phyloP scores from a whole-genome alignment of 2,113 vertebrate species.

The Anhinga rufa region DNA sequence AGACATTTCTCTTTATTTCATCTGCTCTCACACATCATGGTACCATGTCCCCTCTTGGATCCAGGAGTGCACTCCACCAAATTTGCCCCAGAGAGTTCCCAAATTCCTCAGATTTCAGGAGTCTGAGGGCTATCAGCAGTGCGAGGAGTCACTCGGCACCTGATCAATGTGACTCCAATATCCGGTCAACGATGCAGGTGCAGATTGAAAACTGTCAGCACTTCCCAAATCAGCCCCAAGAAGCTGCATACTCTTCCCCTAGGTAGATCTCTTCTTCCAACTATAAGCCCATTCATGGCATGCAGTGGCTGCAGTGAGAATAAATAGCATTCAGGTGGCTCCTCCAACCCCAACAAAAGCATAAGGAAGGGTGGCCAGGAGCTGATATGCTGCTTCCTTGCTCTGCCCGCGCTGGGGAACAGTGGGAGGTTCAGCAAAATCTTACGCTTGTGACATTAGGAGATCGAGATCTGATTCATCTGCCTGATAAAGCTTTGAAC shows the following conservation, averaged over 20 bases:
- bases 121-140: neutral
- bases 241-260: neutral
- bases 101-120: neutral
- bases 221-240: neutral
- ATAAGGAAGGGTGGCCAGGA: neutral
- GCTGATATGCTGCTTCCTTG: neutral
- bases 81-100: neutral
- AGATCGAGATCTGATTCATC: neutral
- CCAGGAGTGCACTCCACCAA: neutral
- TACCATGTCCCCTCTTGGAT: neutral
- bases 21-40: neutral
- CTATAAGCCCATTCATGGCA: neutral
- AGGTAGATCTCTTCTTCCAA: neutral
- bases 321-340: neutral
- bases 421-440: neutral
- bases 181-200: neutral
- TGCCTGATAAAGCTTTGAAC: constrained; percentile 38
- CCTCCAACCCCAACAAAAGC: neutral
- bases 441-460: neutral
- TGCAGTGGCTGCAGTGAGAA: neutral
- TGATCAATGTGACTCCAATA: neutral
- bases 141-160: neutral
- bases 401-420: neutral
- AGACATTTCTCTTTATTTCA: neutral
- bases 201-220: neutral